Evolutionary conservation across 2,888 invertebrate species (phyloP), one percentile per base, ranked within the genome.

Genomic region (Homarus gammarus): DNA sequence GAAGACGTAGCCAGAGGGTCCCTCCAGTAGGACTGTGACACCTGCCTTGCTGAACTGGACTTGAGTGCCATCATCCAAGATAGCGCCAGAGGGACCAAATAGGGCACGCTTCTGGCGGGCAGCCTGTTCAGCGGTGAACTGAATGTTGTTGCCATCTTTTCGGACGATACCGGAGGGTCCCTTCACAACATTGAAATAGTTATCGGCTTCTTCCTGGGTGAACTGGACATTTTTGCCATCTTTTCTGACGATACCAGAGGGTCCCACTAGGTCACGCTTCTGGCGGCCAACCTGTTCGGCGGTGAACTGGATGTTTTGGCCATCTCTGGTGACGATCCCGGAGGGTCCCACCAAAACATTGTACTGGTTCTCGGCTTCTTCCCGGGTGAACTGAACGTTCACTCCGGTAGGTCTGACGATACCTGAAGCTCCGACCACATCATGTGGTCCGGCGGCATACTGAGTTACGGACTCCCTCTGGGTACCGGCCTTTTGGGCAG

Each of bases 101-200:
- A 87, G 75, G 12, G 6, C 10, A 44, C 61, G n/a, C 64, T 64
- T 61, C 6, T 3, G n/a, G 27, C 64, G 64, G n/a, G 64, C 5
- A 27, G 10, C 27, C 5, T 27, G 27, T 10, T 64, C 64, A 27
- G 15, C 73, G 15, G 38, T 73, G 10, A 73, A 51, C 64, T 84
- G 88, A 15, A 84, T 84, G 82, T 88, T 88, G 8, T 38, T 88
- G 38, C 88, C 88, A 49, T 77, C 75, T 49, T 44, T 90, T 27
- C 61, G 68, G 36, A 86, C 85, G 44, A 90, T 86, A 31, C 90
- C 90, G 15, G 91, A 87, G 18, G 91, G 87, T 33, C 91, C 91
- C 10, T 90, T 51, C 3, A 90, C 82, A 8, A 79, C 33, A 36
- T 56, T 79, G 61, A 27, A 33, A 8, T 5, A 12, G 31, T 5